phyloP scores from a whole-genome alignment of 2,113 vertebrate genomes.

The Hippotragus niger region DNA sequence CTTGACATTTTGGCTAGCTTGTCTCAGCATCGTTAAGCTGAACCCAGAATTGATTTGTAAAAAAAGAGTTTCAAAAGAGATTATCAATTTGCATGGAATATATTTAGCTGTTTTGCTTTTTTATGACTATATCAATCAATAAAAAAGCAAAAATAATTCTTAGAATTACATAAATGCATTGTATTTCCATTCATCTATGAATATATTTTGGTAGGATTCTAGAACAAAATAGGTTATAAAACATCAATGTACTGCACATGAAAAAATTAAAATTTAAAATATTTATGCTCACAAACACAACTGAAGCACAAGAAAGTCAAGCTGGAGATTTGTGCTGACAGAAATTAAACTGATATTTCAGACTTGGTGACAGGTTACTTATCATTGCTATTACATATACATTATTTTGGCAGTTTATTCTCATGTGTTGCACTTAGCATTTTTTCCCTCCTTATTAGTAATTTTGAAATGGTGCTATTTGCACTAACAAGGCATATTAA shows the following conservation, averaged over 20 bases:
- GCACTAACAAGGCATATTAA: constrained; percentile 55
- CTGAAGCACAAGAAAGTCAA: neutral
- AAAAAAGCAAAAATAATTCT: neutral
- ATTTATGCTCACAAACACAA: constrained; percentile 37
- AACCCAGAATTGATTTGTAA: neutral
- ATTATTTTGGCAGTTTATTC: constrained; percentile 49
- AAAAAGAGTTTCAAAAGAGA: neutral
- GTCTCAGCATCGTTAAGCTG: neutral
- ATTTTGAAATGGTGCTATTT: constrained; percentile 25
- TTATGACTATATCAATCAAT: neutral
- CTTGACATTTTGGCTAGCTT: neutral
- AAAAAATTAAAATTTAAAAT: constrained; percentile 61
- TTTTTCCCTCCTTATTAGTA: constrained; percentile 32
- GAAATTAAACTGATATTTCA: neutral
- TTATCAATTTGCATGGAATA: neutral
- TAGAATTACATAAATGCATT: neutral
- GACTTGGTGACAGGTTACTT: constrained; percentile 57
- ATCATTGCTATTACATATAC: neutral
- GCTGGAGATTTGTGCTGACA: neutral
- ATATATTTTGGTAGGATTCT: neutral
- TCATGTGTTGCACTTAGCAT: neutral
- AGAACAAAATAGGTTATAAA: constrained; percentile 11
- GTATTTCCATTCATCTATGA: neutral
- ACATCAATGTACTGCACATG: neutral
- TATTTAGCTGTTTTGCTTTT: neutral